These are phyloP conservation scores for Calyptomena viridis DNA, from an alignment of 2,113 vertebrate species.

Conservation along the genomic window DNA sequence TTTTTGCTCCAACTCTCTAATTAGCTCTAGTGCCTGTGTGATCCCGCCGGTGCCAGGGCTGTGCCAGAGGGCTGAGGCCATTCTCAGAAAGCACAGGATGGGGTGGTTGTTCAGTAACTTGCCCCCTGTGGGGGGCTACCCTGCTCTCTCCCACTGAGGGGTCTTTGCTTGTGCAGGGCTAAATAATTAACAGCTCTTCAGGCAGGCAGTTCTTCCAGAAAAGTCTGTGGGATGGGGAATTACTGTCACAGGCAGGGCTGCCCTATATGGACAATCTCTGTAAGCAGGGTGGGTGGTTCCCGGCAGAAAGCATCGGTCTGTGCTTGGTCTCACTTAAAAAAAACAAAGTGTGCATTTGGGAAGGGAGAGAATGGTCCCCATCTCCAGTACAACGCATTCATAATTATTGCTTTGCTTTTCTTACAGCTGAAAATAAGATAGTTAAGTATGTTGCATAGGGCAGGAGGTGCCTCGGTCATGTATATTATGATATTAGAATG, in stretches of 20 bases:
- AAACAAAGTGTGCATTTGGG: rapidly evolving
- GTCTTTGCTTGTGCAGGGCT: not conserved
- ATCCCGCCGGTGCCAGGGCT: not conserved
- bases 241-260: not conserved
- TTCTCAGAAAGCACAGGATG: not conserved
- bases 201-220: not conserved
- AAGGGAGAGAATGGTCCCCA: rapidly evolving
- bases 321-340: not conserved
- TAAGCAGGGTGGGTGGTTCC: not conserved
- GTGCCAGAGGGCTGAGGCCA: not conserved
- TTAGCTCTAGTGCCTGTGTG: not conserved
- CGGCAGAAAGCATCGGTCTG: not conserved
- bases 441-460: not conserved
- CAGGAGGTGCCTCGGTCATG: not conserved
- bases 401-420: not conserved
- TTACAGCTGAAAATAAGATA: not conserved
- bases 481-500: not conserved
- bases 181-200: not conserved
- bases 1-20: not conserved
- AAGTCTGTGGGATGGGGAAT: not conserved
- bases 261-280: not conserved
- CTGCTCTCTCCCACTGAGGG: not conserved
- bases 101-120: not conserved
- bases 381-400: not conserved
- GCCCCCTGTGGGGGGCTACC: not conserved